These are phyloP conservation scores for Bos indicus DNA, from an alignment of 2,113 vertebrate species.

Conservation along the genomic window DNA sequence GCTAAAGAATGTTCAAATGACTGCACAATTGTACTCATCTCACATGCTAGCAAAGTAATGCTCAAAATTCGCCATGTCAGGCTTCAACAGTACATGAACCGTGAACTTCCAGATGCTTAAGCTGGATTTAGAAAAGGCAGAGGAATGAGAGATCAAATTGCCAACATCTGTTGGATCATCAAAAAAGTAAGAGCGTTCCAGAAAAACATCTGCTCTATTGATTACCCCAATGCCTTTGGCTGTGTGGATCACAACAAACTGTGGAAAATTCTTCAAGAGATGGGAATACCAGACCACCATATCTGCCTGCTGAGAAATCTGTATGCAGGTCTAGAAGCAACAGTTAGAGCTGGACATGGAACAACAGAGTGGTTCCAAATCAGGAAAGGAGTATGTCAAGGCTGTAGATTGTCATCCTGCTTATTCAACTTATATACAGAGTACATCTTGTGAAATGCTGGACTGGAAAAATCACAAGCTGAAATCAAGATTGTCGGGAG, in stretches of 20 bases:
- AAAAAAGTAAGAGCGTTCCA: not conserved
- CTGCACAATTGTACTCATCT: not conserved
- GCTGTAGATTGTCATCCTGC: not conserved
- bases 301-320: not conserved
- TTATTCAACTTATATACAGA: not conserved
- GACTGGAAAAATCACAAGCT: not conserved
- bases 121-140: not conserved
- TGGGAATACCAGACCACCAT: not conserved
- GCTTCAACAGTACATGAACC: not conserved
- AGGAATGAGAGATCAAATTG: not conserved
- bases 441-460: accelerated
- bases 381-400: not conserved
- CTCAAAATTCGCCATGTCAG: not conserved
- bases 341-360: not conserved
- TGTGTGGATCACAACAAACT: not conserved
- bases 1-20: not conserved
- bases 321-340: not conserved
- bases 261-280: not conserved
- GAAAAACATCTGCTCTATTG: not conserved
- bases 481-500: not conserved
- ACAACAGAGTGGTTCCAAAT: not conserved
- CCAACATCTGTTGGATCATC: not conserved
- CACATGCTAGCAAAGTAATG: not conserved
- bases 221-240: not conserved
- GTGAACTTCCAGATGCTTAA: not conserved